These are phyloP conservation scores for Eudasyphora cyanicolor DNA, from an alignment of 2,888 invertebrate species.

Conservation along the genomic window DNA sequence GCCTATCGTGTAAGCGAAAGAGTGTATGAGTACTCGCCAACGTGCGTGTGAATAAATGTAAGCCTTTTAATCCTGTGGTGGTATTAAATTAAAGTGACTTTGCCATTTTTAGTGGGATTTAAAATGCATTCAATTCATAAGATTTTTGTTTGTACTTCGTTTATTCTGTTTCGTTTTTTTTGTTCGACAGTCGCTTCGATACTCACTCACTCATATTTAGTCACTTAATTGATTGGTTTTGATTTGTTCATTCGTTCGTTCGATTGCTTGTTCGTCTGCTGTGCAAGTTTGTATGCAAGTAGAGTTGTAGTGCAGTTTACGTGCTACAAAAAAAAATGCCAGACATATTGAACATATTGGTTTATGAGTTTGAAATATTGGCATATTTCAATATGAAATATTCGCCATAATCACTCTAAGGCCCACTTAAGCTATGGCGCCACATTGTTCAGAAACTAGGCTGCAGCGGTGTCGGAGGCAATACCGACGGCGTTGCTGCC, in stretches of 20 bases:
- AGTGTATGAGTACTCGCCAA: neutral
- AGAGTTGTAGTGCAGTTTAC: no score
- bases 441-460: constrained; percentile 55
- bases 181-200: neutral
- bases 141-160: constrained; percentile 64
- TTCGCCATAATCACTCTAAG: constrained; percentile 74
- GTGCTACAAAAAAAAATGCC: constrained; percentile 16
- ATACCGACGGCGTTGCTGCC: constrained; percentile 41
- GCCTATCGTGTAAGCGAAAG: neutral
- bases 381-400: constrained; percentile 72
- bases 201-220: neutral
- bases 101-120: constrained; percentile 72
- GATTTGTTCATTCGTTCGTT: constrained; percentile 32
- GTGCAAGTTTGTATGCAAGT: neutral
- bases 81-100: constrained; percentile 60
- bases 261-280: neutral
- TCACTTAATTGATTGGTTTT: constrained; percentile 50
- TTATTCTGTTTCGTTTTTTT: constrained; percentile 8
- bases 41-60: constrained; percentile 11
- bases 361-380: constrained; percentile 52
- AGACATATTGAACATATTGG: constrained; percentile 60
- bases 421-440: constrained; percentile 75
- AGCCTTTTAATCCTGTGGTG: constrained; percentile 51
- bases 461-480: constrained; percentile 1
- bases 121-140: constrained; percentile 71